These are phyloP conservation scores for Heteromurus nitidus DNA, from an alignment of 2,888 invertebrate genomes.

Conservation along the genomic window DNA sequence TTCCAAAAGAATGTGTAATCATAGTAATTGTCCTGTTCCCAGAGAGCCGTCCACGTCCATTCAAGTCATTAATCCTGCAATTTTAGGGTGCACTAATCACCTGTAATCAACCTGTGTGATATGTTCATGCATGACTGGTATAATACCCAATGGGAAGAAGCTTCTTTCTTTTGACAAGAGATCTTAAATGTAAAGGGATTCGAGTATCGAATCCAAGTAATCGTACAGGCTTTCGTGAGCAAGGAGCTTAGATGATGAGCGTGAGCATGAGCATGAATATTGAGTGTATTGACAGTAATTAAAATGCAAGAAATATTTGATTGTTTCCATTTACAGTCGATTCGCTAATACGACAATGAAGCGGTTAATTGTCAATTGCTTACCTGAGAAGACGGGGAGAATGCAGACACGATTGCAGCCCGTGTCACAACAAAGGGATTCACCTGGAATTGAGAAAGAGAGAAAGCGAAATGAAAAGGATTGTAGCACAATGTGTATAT, in stretches of 20 bases:
- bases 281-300: neutral
- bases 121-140: neutral
- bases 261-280: neutral
- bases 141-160: no score
- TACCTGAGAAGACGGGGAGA: conserved; percentile 81
- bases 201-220: neutral
- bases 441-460: conserved; percentile 74
- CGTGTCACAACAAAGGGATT: conserved; percentile 82
- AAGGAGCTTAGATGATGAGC: neutral
- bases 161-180: neutral
- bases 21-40: neutral
- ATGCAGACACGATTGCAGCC: conserved; percentile 80
- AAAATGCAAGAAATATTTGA: neutral
- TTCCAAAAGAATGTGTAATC: neutral
- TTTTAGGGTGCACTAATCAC: conserved; percentile 12
- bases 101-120: neutral
- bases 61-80: conserved; percentile 7
- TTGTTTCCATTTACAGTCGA: neutral
- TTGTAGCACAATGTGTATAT: no score
- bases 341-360: neutral
- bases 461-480: neutral
- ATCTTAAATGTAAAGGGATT: neutral
- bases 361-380: conserved; percentile 1
- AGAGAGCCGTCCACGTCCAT: neutral
- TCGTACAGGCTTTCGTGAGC: neutral